Percentiles rank a stretch among this genome's conserved stretches.
These are phyloP conservation scores for Chelon auratus DNA, from an alignment of 2,797 vertebrate species.

Conservation along the genomic window DNA sequence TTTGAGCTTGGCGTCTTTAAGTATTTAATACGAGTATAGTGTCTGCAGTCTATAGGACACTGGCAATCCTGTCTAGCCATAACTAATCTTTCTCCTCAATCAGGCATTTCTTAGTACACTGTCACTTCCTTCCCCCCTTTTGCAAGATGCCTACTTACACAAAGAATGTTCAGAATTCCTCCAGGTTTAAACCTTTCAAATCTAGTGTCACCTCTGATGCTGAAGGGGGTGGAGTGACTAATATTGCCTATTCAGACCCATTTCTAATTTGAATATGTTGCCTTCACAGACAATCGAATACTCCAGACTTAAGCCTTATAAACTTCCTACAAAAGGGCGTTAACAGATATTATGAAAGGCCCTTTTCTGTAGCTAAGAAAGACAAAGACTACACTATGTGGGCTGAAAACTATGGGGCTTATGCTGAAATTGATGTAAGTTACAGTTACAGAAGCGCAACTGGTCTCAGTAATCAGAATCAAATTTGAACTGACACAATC, in stretches of 20 bases:
- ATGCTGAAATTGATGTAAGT: not conserved
- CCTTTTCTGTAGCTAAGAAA: conserved; percentile 3
- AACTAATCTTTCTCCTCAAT: conserved; percentile 42
- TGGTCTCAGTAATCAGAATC: conserved; percentile 24
- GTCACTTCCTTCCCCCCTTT: conserved; percentile 14
- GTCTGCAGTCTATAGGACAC: conserved; percentile 31
- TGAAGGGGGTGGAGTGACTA: not conserved
- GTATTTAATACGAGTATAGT: conserved; percentile 43
- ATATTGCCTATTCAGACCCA: not conserved
- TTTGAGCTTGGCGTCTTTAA: conserved; percentile 35
- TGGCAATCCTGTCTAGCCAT: conserved; percentile 33
- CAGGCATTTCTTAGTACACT: conserved; percentile 41
- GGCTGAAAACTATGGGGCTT: not conserved
- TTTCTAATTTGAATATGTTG: conserved; percentile 19
- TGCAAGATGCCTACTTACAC: conserved; percentile 16
- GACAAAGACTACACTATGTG: not conserved
- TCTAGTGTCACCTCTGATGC: conserved; percentile 18
- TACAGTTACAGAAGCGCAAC: conserved; percentile 21
- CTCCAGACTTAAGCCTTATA: not conserved
- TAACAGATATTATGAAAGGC: conserved; percentile 23
- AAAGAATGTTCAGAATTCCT: conserved; percentile 37
- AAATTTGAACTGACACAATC: conserved; percentile 37
- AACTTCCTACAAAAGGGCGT: conserved; percentile 19
- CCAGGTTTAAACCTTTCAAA: conserved; percentile 35
- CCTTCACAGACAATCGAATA: conserved; percentile 33